These are phyloP conservation scores for Nysson spinosus DNA, from an alignment of 2,888 invertebrate species.

Conservation along the genomic window DNA sequence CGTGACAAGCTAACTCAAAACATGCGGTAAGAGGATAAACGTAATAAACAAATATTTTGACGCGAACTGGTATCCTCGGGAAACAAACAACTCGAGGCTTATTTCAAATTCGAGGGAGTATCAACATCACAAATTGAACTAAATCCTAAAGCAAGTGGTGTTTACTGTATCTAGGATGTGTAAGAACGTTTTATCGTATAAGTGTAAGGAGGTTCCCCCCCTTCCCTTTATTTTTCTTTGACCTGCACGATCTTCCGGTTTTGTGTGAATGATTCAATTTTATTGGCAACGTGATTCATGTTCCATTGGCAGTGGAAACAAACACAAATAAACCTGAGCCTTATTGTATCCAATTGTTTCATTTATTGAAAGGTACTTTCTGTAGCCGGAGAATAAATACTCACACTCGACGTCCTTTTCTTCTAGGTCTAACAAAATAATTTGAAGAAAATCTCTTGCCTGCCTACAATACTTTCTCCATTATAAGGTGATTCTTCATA, in stretches of 20 bases:
- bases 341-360: constrained; percentile 8
- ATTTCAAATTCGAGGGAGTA: constrained; percentile 43
- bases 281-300: constrained; percentile 13
- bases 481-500: constrained; percentile 47
- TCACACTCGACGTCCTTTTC: constrained; percentile 55
- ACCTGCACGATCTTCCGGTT: constrained; percentile 30
- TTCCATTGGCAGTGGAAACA: constrained; percentile 21
- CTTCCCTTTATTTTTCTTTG: constrained; percentile 40
- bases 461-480: constrained; percentile 51
- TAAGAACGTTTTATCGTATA: constrained; percentile 44
- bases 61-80: constrained; percentile 31
- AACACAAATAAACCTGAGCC: constrained; percentile 7
- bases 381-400: constrained; percentile 14
- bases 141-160: constrained; percentile 38
- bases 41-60: constrained; percentile 32
- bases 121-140: constrained; percentile 40
- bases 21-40: constrained; percentile 31
- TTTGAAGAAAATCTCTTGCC: constrained; percentile 66
- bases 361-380: too few relatives aligned
- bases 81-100: constrained; percentile 35
- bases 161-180: constrained; percentile 46
- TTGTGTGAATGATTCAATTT: constrained; percentile 3
- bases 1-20: constrained; percentile 46
- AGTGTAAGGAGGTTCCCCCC: constrained; percentile 42
- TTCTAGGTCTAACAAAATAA: constrained; percentile 72